These are phyloP conservation scores for Acrobeloides nanus DNA, from an alignment of 2,888 invertebrate genomes.

Conservation along the genomic window DNA sequence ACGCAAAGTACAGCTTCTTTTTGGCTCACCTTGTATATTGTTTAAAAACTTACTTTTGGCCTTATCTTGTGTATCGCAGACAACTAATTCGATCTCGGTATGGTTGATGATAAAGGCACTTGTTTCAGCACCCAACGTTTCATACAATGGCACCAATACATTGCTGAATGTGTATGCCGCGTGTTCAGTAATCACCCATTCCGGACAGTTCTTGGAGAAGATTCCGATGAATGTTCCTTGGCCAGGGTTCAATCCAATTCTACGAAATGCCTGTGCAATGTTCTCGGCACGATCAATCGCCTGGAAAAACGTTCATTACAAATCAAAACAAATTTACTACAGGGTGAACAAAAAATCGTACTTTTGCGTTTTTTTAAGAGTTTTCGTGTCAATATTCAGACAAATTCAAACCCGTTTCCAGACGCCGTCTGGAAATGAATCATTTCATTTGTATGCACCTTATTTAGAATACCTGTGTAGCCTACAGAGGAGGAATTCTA, in stretches of 20 bases:
- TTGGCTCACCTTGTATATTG: no score
- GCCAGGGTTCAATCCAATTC: slow-evolving; percentile 35
- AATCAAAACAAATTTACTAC: no score
- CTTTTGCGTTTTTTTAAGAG: no score
- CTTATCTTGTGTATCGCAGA: slow-evolving; percentile 11
- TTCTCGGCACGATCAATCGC: slow-evolving; percentile 20
- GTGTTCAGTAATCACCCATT: slow-evolving; percentile 85
- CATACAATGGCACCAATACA: slow-evolving; percentile 86
- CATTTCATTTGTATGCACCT: no score
- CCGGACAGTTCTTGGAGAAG: slow-evolving; percentile 54
- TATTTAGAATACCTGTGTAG: no score
- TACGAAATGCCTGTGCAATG: slow-evolving; percentile 50
- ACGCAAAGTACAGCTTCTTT: no score
- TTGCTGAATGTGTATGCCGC: slow-evolving; percentile 76
- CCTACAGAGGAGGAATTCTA: no score
- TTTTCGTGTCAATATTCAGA: no score
- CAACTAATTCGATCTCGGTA: slow-evolving; percentile 11
- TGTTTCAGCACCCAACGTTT: slow-evolving; percentile 87
- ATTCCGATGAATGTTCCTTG: slow-evolving; percentile 53
- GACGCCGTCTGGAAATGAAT: no score
- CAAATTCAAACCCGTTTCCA: no score
- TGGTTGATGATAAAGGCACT: slow-evolving; percentile 64
- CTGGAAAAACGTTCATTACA: no score
- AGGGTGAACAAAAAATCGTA: no score
- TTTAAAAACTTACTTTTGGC: slow-evolving; percentile 6